Conservation (phyloP, 2,113 vertebrate genomes). For the Oryzias javanicus region DNA sequence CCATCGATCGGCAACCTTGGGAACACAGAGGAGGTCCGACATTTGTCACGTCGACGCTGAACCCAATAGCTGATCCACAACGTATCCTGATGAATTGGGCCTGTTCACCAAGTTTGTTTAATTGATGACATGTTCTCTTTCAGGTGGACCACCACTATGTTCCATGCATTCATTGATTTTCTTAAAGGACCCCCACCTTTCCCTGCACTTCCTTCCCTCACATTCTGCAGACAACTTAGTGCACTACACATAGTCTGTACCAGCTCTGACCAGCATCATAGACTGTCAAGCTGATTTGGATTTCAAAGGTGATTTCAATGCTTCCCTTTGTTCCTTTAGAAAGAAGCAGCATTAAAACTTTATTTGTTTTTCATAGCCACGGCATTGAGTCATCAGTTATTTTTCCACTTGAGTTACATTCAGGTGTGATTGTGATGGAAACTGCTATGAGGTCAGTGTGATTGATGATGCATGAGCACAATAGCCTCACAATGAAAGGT, state of each 20-base stretch:
- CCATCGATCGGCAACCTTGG: conserved; percentile 81
- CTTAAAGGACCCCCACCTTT: conserved; percentile 55
- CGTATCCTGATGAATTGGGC: conserved; percentile 74
- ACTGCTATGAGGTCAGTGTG: too few species aligned
- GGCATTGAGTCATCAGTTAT: too few species aligned
- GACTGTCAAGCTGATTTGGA: conserved; percentile 26
- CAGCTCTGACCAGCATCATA: conserved; percentile 12
- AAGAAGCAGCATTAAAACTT: too few species aligned
- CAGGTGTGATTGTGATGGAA: too few species aligned
- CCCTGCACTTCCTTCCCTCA: conserved; percentile 11
- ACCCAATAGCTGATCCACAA: conserved; percentile 72
- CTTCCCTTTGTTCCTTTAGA: too few species aligned
- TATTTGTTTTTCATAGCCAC: too few species aligned
- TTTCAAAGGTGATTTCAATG: not conserved
- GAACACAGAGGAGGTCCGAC: conserved; percentile 70
- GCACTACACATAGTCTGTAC: conserved; percentile 47
- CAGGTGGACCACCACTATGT: conserved; percentile 64
- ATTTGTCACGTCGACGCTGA: conserved; percentile 76
- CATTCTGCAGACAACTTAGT: conserved; percentile 37
- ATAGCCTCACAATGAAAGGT: too few species aligned
- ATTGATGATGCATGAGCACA: too few species aligned
- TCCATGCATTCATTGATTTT: conserved; percentile 64
- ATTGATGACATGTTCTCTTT: conserved; percentile 76
- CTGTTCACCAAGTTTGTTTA: conserved; percentile 76
- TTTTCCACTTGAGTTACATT: too few species aligned